Conservation (phyloP, 2,797 vertebrate genomes). For the Adelosebastes latens region DNA sequence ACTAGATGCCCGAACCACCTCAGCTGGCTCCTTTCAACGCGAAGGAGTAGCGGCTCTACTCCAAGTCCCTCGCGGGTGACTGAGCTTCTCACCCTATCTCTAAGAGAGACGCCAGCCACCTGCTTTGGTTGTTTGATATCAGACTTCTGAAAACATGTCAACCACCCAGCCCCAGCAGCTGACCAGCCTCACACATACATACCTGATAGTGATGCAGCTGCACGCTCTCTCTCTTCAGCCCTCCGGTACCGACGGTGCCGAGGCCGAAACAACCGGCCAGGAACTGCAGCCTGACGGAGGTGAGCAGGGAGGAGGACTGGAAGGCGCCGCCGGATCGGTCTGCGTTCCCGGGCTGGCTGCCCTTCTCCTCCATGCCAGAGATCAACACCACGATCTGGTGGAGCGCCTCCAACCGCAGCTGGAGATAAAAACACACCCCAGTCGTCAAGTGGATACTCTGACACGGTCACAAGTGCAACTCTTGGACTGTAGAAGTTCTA, state of each 20-base stretch:
- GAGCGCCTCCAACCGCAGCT: slow-evolving; percentile 96
- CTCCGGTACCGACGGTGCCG: slow-evolving; percentile 88
- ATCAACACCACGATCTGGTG: slow-evolving; percentile 97
- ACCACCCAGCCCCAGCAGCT: background rate
- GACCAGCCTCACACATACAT: background rate
- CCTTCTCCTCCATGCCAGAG: slow-evolving; percentile 98
- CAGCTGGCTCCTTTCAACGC: no score
- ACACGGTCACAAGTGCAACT: background rate
- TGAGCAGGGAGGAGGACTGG: slow-evolving; percentile 93
- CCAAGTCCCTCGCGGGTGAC: no score
- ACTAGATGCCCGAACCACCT: no score
- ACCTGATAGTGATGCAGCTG: slow-evolving; percentile 99
- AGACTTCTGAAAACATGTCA: background rate
- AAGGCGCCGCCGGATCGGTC: slow-evolving; percentile 83
- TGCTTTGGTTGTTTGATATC: no score
- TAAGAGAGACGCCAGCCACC: no score
- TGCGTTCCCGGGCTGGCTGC: slow-evolving; percentile 79
- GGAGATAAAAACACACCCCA: slow-evolving; percentile 13
- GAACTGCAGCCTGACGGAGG: slow-evolving; percentile 96
- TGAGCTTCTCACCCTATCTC: no score
- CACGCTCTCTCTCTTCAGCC: slow-evolving; percentile 91
- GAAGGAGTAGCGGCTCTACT: no score
- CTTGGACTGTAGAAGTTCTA: no score
- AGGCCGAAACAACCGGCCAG: slow-evolving; percentile 97
- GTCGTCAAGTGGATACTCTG: background rate